phyloP scores from a whole-genome alignment of 2,888 invertebrate genomes.

The Tetragonisca angustula region DNA sequence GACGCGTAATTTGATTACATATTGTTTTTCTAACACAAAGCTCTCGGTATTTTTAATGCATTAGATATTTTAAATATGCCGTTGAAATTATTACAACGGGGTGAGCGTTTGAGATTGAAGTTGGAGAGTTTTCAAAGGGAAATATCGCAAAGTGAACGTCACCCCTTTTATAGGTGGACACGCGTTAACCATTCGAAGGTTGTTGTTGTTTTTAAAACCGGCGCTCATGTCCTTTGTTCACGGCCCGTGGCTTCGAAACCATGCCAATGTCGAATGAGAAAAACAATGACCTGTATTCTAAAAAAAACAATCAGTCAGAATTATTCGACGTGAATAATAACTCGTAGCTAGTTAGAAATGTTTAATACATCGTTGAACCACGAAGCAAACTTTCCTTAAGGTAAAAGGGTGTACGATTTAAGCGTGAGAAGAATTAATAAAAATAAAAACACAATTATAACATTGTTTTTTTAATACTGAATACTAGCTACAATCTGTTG shows the following conservation, averaged over 20 bases:
- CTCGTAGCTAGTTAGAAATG: too few species aligned
- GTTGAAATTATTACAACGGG: conserved; percentile 9
- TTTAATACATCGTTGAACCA: not conserved
- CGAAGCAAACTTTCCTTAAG: not conserved
- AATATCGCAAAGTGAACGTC: conserved; percentile 6
- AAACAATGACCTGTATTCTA: conserved; percentile 39
- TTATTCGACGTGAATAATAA: conserved; percentile 7
- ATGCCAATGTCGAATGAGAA: conserved; percentile 60
- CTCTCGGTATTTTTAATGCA: not conserved
- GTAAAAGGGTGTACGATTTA: not conserved
- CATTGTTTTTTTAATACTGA: not conserved
- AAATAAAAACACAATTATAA: not conserved
- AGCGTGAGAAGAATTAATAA: not conserved
- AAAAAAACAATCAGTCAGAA: conserved; percentile 40
- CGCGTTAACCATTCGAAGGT: conserved; percentile 32
- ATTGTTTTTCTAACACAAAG: not conserved
- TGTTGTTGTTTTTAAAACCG: conserved; percentile 66
- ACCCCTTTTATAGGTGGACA: conserved; percentile 17
- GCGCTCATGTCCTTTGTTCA: conserved; percentile 29
- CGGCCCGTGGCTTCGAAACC: conserved; percentile 26
- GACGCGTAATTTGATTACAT: not conserved
- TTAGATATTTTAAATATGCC: not conserved
- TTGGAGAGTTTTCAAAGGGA: conserved; percentile 23
- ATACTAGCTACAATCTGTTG: not conserved
- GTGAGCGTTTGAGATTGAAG: conserved; percentile 3